phyloP scores from a whole-genome alignment of 1,140 invertebrate genomes.

The Cryptotermes secundus region DNA sequence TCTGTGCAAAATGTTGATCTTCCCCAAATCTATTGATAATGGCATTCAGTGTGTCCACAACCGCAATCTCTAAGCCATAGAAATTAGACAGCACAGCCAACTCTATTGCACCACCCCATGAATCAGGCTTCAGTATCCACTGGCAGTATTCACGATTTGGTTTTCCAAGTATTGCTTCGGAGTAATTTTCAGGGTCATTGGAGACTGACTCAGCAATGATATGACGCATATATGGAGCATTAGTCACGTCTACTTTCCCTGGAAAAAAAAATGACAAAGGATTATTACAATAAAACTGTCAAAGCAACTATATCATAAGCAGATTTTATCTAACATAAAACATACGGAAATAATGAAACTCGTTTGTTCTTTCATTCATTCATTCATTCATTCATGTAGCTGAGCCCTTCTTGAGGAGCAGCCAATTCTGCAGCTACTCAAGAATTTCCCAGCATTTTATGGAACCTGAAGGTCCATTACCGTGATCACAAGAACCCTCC shows the following conservation, averaged over 20 bases:
- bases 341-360: background rate
- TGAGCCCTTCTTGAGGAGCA: no score
- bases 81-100: conserved; percentile 83
- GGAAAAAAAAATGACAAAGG: conserved; percentile 32
- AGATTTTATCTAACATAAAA: background rate
- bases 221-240: conserved; percentile 73
- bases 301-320: background rate
- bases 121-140: conserved; percentile 80
- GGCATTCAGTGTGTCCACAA: conserved; percentile 86
- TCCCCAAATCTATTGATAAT: conserved; percentile 93
- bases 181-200: conserved; percentile 74
- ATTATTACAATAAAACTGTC: no score
- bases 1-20: conserved; percentile 78
- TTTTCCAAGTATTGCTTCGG: conserved; percentile 83
- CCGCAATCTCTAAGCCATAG: conserved; percentile 90
- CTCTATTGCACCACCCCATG: conserved; percentile 97
- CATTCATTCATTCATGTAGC: no score
- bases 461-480: no score
- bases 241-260: conserved; percentile 73
- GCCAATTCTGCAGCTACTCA: no score
- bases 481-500: no score
- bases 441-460: no score
- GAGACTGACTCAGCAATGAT: conserved; percentile 83
- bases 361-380: no score
- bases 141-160: conserved; percentile 82